Evolutionary conservation across 2,797 vertebrate genomes (phyloP).

Genomic region (Phrynocephalus guinanensis): DNA sequence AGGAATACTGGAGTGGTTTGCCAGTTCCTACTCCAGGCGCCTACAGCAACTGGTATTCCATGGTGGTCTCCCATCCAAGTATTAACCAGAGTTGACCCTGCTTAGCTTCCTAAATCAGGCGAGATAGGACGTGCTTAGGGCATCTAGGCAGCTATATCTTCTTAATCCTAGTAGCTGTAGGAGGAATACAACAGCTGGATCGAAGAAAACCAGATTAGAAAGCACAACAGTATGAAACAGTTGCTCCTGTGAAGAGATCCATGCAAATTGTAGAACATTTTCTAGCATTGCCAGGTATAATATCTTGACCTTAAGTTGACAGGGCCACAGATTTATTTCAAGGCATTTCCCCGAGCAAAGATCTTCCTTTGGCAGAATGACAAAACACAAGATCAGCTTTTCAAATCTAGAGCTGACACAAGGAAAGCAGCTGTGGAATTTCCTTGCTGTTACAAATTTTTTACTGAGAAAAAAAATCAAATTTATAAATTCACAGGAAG

Average conservation of each 20-base stretch:
- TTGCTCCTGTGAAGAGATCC: neutral
- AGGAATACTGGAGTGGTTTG: no score
- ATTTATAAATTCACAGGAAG: conserved; percentile 17
- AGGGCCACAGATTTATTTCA: neutral
- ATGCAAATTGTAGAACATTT: conserved; percentile 1
- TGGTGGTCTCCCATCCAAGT: no score
- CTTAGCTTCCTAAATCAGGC: no score
- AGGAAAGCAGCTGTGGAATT: neutral
- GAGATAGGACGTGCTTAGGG: no score
- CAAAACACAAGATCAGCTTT: neutral
- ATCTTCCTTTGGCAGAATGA: neutral
- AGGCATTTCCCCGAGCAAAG: neutral
- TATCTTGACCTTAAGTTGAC: neutral
- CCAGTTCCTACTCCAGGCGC: no score
- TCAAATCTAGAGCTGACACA: conserved; percentile 13
- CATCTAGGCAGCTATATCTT: no score
- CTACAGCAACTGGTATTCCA: no score
- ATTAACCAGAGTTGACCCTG: no score
- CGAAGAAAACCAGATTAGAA: neutral
- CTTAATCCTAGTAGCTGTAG: neutral
- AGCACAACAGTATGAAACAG: neutral
- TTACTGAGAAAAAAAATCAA: neutral
- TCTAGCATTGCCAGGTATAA: neutral
- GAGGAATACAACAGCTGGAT: neutral
- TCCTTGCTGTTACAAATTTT: neutral